Evolutionary conservation across 2,113 vertebrate species (phyloP), one percentile per base, ranked within the genome.

Genomic region (Nerophis ophidion): DNA sequence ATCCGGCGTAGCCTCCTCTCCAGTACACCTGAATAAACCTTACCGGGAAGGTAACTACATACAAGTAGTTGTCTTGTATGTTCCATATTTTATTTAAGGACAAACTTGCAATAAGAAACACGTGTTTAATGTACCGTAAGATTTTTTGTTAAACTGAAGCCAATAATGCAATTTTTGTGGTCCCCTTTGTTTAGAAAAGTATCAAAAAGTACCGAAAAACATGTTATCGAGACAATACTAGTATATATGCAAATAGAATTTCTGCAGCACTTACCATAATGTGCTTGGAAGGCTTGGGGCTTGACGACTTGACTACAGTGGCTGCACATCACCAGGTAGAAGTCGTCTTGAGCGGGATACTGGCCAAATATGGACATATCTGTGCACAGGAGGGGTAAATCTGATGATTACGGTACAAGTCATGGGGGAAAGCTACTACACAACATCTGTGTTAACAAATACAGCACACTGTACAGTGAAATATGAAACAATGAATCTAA

Each of bases 321-420:
- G 86, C 90, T 98, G 93, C 97, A 99, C 91, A 98, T 97, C 89
- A 99, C 97, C 92, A 99, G 92, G 91, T 94, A 99, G 92, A 98
- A 98, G 89, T 98, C 96, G 81, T 99, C 97, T 76, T 97, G 95
- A 81, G 95, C 94, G 56, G 96, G 97, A 89, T 93, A 99, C 86
- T 96, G 94, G 90, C 97, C 97, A 91, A 99, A 99, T 91, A 99
- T 95, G 86, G 94, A 93, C 97, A 99, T 99, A 75, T 87, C 86
- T 87, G 80, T 58, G 66, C 19, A 82, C 1, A 60, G 2, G 26
- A 34, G 26, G 48, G 16, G 33, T 54, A 53, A 76, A 67, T 19
- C 4, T 65, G 68, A n/a, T 36, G 68, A 61, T 73, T 0, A 17
- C 55, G 49, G 45, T 47, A 76, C 6, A 57, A 64, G 61, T 74